A percentile compares a stretch with the other conserved stretches of the same genome.
phyloP scores from a whole-genome alignment of 2,797 vertebrate genomes.

The Hylomyscus alleni region DNA sequence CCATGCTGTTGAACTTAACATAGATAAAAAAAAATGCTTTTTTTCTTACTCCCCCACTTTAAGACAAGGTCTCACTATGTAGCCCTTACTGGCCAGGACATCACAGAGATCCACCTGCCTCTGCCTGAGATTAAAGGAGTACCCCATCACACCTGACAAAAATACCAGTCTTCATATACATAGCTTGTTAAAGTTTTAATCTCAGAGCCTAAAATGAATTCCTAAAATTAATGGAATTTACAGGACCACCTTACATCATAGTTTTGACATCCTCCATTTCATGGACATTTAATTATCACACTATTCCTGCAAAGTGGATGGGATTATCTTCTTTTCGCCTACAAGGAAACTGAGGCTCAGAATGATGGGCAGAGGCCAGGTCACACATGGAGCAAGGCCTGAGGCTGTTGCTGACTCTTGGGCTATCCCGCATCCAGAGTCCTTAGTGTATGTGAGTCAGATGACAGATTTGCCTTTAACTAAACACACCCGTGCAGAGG shows the following conservation, averaged over 20 bases:
- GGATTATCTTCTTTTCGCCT: not conserved
- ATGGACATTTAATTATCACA: not conserved
- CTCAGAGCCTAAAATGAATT: not conserved
- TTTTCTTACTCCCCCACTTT: not conserved
- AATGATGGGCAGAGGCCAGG: not conserved
- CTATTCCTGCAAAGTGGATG: not conserved
- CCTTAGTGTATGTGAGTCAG: not conserved
- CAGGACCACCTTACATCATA: not conserved
- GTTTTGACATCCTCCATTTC: not conserved
- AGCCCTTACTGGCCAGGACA: not conserved
- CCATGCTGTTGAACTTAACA: not conserved
- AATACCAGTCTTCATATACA: not conserved
- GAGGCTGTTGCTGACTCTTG: not conserved
- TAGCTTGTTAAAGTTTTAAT: conserved; percentile 7
- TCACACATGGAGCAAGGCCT: not conserved
- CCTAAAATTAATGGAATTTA: not conserved
- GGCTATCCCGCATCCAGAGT: not conserved
- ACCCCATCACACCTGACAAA: not conserved
- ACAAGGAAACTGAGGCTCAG: not conserved
- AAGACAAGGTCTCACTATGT: not conserved
- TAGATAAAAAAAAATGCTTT: not conserved
- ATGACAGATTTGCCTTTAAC: not conserved
- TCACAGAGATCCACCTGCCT: not conserved
- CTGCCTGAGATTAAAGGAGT: not conserved
- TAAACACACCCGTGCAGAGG: not conserved